Conservation (phyloP, 2,113 vertebrate genomes). For the Lophotis ruficrista region DNA sequence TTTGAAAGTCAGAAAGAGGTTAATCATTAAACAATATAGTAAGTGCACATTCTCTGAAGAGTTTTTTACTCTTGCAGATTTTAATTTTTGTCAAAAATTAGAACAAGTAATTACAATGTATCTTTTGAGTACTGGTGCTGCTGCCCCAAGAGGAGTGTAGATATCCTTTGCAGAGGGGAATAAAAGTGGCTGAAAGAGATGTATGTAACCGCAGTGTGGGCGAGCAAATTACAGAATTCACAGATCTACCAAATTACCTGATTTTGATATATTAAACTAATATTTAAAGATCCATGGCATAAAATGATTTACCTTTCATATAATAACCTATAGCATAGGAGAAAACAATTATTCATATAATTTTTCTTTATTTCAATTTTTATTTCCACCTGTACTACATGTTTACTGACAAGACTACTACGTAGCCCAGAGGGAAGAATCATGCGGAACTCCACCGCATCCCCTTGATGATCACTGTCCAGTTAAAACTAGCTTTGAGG, state of each 20-base stretch:
- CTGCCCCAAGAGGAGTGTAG: neutral
- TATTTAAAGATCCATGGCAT: neutral
- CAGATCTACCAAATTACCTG: neutral
- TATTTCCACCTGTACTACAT: neutral
- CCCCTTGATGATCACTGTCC: neutral
- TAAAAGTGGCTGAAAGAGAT: neutral
- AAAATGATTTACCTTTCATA: neutral
- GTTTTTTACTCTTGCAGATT: neutral
- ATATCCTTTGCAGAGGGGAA: neutral
- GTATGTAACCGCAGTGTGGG: neutral
- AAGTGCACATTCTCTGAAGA: neutral
- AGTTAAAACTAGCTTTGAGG: neutral
- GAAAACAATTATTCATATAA: neutral
- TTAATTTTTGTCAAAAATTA: neutral
- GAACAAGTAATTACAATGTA: neutral
- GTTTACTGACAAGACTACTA: neutral
- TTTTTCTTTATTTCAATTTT: neutral
- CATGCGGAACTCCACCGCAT: neutral
- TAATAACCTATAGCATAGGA: neutral
- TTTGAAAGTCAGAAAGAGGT: neutral
- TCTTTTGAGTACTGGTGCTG: neutral
- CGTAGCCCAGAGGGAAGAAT: neutral
- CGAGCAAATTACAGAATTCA: neutral
- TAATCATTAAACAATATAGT: neutral
- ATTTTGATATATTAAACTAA: neutral